Evolutionary conservation across 2,888 invertebrate species (phyloP).

Genomic region (Lutraria lutraria): DNA sequence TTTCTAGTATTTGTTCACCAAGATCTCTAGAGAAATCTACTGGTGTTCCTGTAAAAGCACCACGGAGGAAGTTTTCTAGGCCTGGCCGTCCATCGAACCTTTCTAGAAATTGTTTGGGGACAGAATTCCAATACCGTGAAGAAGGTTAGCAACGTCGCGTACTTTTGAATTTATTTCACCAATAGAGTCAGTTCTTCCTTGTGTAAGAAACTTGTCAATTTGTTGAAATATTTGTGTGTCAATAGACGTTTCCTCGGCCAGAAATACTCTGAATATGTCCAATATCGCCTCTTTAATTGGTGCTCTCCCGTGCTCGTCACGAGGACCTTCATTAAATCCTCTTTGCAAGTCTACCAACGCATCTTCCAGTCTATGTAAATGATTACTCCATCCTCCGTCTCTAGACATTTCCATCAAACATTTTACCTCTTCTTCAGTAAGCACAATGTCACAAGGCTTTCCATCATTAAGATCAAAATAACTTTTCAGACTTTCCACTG

Average conservation of each 20-base stretch:
- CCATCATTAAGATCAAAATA: slow-evolving; percentile 45
- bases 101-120: not conserved
- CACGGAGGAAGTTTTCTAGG: not conserved
- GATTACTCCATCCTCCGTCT: slow-evolving; percentile 50
- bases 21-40: slow-evolving; percentile 25
- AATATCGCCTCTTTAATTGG: slow-evolving; percentile 46
- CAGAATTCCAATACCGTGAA: not conserved
- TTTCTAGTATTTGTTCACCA: slow-evolving; percentile 22
- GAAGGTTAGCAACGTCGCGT: not conserved
- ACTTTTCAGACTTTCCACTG: slow-evolving; percentile 34
- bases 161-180: not conserved
- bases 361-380: slow-evolving; percentile 46
- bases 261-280: slow-evolving; percentile 6
- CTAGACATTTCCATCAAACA: slow-evolving; percentile 40
- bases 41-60: slow-evolving; percentile 14
- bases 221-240: not conserved
- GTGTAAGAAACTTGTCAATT: not conserved
- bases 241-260: not conserved
- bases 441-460: slow-evolving; percentile 14
- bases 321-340: slow-evolving; percentile 47
- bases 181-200: not conserved
- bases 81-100: slow-evolving; percentile 20
- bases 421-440: slow-evolving; percentile 35
- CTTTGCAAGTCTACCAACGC: slow-evolving; percentile 55
- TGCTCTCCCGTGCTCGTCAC: slow-evolving; percentile 34